Percentiles rank a stretch among this genome's conserved stretches.
Evolutionary conservation across 2,113 vertebrate genomes (phyloP).

Genomic region (Leucoraja erinaceus): DNA sequence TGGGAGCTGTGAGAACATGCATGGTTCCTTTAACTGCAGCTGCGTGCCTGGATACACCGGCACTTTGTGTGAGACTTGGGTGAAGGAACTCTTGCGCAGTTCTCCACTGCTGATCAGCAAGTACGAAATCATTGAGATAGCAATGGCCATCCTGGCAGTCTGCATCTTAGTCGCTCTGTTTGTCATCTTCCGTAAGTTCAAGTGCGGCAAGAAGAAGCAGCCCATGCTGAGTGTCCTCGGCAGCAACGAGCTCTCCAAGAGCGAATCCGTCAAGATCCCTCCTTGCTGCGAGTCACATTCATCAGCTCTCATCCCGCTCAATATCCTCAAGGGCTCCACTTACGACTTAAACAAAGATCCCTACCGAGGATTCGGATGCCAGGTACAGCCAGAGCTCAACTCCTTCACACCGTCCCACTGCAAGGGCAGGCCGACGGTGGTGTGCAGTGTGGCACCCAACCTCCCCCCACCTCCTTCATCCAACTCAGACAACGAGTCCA

Average conservation of each 20-base stretch:
- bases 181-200: conserved; percentile 59
- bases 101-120: conserved; percentile 48
- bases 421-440: conserved; percentile 62
- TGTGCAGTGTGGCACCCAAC: conserved; percentile 92
- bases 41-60: conserved; percentile 48
- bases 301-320: conserved; percentile 67
- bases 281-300: conserved; percentile 63
- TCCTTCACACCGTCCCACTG: conserved; percentile 56
- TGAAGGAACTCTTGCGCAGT: conserved; percentile 33
- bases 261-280: conserved; percentile 63
- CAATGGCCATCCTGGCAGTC: conserved; percentile 51
- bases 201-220: conserved; percentile 64
- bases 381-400: conserved; percentile 48
- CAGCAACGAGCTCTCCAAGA: conserved; percentile 75
- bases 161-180: conserved; percentile 54
- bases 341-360: conserved; percentile 66
- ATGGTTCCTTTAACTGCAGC: conserved; percentile 57
- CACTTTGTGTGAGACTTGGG: conserved; percentile 44
- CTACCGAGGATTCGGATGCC: conserved; percentile 57
- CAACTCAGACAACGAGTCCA: conserved; percentile 72
- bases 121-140: conserved; percentile 67
- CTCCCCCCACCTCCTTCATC: conserved; percentile 68
- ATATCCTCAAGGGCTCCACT: conserved; percentile 51
- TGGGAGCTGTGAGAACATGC: conserved; percentile 56
- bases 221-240: conserved; percentile 75